Evolutionary conservation across 1,140 invertebrate genomes (phyloP), one percentile per base, ranked within the genome.

Genomic region (Hycleus phaleratus): DNA sequence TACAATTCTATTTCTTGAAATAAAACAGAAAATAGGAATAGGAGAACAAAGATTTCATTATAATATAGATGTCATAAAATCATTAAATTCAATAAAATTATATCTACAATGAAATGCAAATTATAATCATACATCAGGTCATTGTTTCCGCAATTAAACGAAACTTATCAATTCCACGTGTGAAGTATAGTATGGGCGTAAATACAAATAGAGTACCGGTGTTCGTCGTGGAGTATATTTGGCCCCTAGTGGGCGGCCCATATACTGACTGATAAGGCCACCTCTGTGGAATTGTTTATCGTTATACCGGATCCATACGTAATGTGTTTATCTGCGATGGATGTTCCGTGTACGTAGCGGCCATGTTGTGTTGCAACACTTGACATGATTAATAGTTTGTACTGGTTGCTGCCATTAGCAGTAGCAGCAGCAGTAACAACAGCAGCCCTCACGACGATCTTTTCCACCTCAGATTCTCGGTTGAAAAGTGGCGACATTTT

Each of bases 251-350:
- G 40, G 50, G 52, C 52, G 52, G 42, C 42, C 57, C 49, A 47
- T 43, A 32, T 32, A 32, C 32, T 32, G 56, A 25, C 32, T 53
- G 65, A 65, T 65, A 65, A 67, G 59, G 59, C 61, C 56, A 66
- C 68, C 68, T 68, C 64, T 53, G 64, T 62, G 68, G 66, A 66
- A 68, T 69, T 70, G 68, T 70, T 70, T 68, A 68, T 68, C 66
- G 63, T 55, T 56, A 59, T 60, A 67, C 63, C 66, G 66, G 63
- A 70, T 70, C 69, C 69, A 68, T 68, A 68, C 67, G 66, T 70
- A 70, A 70, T 68, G 66, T 69, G 69, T 70, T 70, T 70, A 70
- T 70, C 69, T 70, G 69, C 67, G 66, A 70, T 70, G 69, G 67
- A 70, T 70, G 69, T 70, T 70, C 67, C 69, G 63, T 70, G 69